Evolutionary conservation across 1,140 invertebrate genomes (phyloP).

Genomic region (Thaumetopoea pityocampa): DNA sequence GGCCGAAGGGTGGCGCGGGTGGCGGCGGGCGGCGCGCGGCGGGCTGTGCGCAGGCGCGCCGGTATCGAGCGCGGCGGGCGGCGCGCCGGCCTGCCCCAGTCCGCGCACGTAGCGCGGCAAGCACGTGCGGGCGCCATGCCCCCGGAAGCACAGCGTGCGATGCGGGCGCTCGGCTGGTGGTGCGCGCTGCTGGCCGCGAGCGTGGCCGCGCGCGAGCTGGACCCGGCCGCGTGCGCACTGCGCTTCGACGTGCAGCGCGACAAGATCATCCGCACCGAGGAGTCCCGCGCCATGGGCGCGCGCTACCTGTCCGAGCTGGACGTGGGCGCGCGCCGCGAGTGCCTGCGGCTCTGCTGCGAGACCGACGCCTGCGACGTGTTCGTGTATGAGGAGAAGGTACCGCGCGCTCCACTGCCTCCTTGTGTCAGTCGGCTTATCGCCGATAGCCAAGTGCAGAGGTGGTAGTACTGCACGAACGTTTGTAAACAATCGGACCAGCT

Average conservation of each 20-base stretch:
- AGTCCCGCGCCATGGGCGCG: slow-evolving; percentile 90
- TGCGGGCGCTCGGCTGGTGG: slow-evolving; percentile 25
- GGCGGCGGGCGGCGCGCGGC: too few relatives aligned
- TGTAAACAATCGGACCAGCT: too few relatives aligned
- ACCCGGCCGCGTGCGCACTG: slow-evolving; percentile 74
- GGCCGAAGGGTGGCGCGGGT: too few relatives aligned
- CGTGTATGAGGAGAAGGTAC: slow-evolving; percentile 93
- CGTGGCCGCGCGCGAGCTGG: slow-evolving; percentile 55
- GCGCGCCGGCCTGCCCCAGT: slow-evolving; percentile 1
- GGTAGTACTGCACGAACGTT: too few relatives aligned
- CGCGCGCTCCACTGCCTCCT: neutral
- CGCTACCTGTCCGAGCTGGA: slow-evolving; percentile 92
- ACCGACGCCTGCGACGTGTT: slow-evolving; percentile 92
- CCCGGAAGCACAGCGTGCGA: slow-evolving; percentile 3
- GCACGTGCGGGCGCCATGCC: slow-evolving; percentile 1
- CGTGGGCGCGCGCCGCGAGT: slow-evolving; percentile 86
- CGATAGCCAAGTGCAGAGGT: neutral
- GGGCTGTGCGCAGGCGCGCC: slow-evolving; percentile 5
- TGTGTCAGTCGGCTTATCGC: neutral
- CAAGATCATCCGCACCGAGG: slow-evolving; percentile 93
- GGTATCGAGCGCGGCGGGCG: slow-evolving; percentile 4
- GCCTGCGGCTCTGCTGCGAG: slow-evolving; percentile 90
- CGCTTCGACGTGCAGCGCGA: slow-evolving; percentile 91
- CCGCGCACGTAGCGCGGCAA: neutral
- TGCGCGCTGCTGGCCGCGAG: slow-evolving; percentile 34